A percentile compares a stretch with the other conserved stretches of the same genome.
These are phyloP conservation scores for Nymphicus hollandicus DNA, from an alignment of 2,113 vertebrate genomes.

Conservation along the genomic window DNA sequence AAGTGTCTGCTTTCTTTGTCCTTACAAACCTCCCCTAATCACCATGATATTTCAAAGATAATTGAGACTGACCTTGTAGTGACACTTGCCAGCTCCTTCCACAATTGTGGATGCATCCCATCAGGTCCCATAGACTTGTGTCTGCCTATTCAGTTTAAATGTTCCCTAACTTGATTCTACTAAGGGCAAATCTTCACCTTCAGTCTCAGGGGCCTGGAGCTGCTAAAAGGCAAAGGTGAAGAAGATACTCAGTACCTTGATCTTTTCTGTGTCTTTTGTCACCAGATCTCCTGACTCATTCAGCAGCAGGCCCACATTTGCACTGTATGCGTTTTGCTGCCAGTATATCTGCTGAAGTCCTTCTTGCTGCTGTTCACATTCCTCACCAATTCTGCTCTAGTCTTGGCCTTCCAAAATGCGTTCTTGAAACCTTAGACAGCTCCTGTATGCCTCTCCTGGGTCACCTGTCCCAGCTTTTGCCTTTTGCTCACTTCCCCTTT, in stretches of 20 bases:
- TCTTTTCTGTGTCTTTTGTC: neutral
- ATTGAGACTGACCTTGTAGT: accelerated
- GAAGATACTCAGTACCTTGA: neutral
- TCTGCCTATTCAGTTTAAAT: neutral
- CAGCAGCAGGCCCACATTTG: neutral
- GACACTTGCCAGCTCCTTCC: neutral
- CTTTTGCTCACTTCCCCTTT: neutral
- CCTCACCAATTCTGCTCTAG: neutral
- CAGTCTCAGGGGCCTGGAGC: neutral
- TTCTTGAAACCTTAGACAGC: neutral
- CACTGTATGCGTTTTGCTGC: neutral
- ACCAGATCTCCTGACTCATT: neutral
- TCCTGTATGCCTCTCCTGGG: neutral
- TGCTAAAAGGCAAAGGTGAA: neutral
- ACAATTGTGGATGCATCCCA: neutral
- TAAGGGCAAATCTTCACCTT: neutral
- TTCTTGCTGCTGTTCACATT: neutral
- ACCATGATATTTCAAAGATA: neutral
- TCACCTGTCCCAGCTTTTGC: neutral
- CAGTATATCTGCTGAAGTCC: neutral
- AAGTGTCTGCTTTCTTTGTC: neutral
- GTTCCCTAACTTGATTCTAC: neutral
- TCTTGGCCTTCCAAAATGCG: neutral
- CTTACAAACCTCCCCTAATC: neutral
- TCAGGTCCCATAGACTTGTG: neutral